phyloP scores from a whole-genome alignment of 2,797 vertebrate species.

The Nyctalus aviator region DNA sequence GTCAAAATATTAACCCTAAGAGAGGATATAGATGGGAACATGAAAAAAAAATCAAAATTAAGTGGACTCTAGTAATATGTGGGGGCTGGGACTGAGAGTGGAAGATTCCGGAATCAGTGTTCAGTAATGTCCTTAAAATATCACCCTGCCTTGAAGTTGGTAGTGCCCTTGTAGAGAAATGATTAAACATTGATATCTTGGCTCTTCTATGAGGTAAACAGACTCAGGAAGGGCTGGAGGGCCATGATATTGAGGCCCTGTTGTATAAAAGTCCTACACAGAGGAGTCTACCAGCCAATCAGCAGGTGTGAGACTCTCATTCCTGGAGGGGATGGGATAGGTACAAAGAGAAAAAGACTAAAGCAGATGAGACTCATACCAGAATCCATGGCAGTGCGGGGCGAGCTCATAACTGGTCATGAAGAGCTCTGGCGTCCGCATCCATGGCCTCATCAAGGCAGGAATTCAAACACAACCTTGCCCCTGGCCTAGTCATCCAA shows the following conservation, averaged over 20 bases:
- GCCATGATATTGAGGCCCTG: neutral
- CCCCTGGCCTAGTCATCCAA: neutral
- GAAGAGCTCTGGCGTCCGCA: neutral
- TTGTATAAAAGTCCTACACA: neutral
- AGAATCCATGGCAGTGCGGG: no score
- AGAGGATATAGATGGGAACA: neutral
- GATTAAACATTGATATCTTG: neutral
- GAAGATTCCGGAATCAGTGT: neutral
- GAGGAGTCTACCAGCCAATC: neutral
- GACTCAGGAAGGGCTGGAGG: neutral
- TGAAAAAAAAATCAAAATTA: neutral
- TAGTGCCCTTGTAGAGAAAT: neutral
- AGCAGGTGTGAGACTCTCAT: neutral
- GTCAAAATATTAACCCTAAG: neutral
- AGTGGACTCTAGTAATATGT: neutral
- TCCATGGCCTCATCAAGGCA: neutral
- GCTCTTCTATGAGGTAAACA: neutral
- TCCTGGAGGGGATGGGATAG: neutral
- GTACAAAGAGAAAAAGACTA: no score
- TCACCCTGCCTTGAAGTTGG: neutral
- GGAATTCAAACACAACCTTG: neutral
- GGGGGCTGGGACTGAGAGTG: fast-evolving
- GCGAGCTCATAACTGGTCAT: neutral
- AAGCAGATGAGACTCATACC: no score
- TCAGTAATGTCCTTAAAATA: neutral